Evolutionary conservation across 2,888 invertebrate genomes (phyloP), one percentile per base, ranked within the genome.

Genomic region (Isoperla grammatica): DNA sequence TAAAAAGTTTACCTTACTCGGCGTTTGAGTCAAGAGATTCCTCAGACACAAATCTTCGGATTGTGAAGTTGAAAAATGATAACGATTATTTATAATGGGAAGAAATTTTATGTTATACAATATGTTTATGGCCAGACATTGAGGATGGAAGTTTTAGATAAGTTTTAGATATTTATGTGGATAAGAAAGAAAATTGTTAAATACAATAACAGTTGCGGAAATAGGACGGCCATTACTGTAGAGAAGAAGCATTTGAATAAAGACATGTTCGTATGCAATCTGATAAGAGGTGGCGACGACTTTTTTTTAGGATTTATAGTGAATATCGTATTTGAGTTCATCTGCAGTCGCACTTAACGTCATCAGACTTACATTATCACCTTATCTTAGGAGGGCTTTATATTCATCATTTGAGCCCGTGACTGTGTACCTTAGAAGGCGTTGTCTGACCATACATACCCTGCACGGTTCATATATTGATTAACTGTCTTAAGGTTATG

Each of bases 171-270:
- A 17, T 39, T 53, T 39, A 20, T 37, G 53, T 39, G 39, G 39
- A 53, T 37, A 53, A 15, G 23, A 49, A 49, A 49, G 49, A 29
- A 49, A 45, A 12, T 29, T 29, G 4, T 29, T 29, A 29, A 17
- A 20, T 15, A 53, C 53, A 53, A 37, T 53, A 22, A 22, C 22
- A 22, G 22, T 39, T 53, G 53, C 53, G 39, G 53, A 53, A 53
- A 50, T 37, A 53, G 53, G 53, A 53, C 53, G 53, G 53, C 53
- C 53, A 53, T 19, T 53, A 53, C 53, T 53, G 53, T 37, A 53
- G 53, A 53, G 53, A 53, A 53, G 39, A 53, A 53, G 53, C 53
- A 19, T 53, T 37, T 49, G 35, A 13, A 39, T 53, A 53, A 17
- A 17, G 37, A 39, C 35, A 39, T 6, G 19, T 53, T 11, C 37